A percentile compares a stretch with the other conserved stretches of the same genome.
Conservation (phyloP, 2,888 invertebrate genomes). For the Arrhopalites spinosus region DNA sequence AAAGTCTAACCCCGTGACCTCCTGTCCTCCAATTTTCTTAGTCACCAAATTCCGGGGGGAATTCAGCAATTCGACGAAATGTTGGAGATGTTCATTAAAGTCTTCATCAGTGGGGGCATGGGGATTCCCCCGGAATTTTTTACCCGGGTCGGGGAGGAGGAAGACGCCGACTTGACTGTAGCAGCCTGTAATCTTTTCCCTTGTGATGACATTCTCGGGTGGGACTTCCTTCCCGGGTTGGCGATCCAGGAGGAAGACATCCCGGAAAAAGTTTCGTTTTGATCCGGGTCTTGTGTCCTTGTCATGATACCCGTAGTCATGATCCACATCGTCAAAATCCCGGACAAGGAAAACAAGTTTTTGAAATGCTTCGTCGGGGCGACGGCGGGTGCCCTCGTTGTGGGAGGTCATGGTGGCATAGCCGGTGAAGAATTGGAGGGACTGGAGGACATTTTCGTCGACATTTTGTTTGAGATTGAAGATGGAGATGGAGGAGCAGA, state of each 20-base stretch:
- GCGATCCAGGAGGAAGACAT: no score
- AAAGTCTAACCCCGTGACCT: neutral
- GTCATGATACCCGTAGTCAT: neutral
- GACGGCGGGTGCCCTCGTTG: neutral
- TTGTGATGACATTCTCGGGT: no score
- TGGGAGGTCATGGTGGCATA: neutral
- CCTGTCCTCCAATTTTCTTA: neutral
- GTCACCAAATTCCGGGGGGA: neutral
- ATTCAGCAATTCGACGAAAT: neutral
- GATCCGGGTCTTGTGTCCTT: neutral
- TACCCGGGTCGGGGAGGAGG: neutral
- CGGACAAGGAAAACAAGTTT: neutral
- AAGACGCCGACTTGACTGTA: neutral
- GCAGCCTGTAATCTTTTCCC: no score
- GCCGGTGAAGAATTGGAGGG: neutral
- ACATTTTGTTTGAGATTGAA: neutral
- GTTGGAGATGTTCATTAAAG: neutral
- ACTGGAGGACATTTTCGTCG: neutral
- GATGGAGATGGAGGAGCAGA: neutral
- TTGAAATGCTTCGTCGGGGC: neutral
- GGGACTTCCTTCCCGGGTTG: no score
- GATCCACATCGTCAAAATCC: neutral
- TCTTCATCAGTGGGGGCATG: neutral
- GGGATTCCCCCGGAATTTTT: neutral
- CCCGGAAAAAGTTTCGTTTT: no score